A percentile compares a stretch with the other conserved stretches of the same genome.
phyloP scores from a whole-genome alignment of 1,140 invertebrate species.

The Diuraphis noxia region DNA sequence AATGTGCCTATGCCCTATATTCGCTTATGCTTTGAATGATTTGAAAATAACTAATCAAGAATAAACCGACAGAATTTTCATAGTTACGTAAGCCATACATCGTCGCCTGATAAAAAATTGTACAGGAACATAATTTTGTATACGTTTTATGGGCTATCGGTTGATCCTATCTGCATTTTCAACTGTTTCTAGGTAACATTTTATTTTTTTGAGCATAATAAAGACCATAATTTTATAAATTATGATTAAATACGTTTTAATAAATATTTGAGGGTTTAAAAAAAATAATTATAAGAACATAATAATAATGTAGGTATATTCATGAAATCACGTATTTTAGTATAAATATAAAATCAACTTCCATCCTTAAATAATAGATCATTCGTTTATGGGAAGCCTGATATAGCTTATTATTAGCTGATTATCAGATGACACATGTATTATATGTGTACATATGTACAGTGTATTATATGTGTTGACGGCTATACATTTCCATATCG shows the following conservation, averaged over 20 bases:
- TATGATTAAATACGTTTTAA: not conserved
- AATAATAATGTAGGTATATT: not conserved
- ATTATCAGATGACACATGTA: not conserved
- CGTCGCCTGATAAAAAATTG: not conserved
- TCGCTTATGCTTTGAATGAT: not conserved
- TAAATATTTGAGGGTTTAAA: not conserved
- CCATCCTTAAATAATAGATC: not conserved
- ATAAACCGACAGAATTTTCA: not conserved
- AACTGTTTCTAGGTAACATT: no score
- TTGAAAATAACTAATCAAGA: not conserved
- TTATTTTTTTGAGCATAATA: no score
- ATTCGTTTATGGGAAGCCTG: not conserved
- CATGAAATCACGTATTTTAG: not conserved
- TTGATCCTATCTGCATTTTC: no score
- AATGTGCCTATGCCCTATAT: no score
- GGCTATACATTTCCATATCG: no score
- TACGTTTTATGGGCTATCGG: no score
- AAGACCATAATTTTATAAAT: no score
- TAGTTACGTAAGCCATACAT: not conserved
- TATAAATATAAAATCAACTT: not conserved
- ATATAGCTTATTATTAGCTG: not conserved
- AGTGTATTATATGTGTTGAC: not conserved
- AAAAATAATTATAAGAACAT: no score
- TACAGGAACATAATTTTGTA: not conserved
- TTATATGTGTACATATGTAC: not conserved